Evolutionary conservation across 1,140 invertebrate genomes (phyloP), one percentile per base, ranked within the genome.

Genomic region (Holotrichia oblita): DNA sequence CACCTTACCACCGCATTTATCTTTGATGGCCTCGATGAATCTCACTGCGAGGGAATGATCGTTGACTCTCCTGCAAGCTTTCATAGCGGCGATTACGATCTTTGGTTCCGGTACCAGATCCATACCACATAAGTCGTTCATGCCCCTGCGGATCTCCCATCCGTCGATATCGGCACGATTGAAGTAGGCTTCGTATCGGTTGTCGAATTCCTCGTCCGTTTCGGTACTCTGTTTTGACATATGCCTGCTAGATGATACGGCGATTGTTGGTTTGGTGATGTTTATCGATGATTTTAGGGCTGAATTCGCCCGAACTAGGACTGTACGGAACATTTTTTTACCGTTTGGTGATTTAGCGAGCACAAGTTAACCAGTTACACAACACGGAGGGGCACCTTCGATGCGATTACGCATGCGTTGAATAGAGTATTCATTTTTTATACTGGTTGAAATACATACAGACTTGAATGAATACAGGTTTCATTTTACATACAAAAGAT

Each of bases 101-200:
- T 92, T 94, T 76, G 98, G 98, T 86, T 99, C 98, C 6, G 98
- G 98, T 55, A 99, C 93, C 81, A 97, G 89, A 90, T 99, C 98
- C 91, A 95, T 94, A 83, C 94, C 95, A 88, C 93, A 90, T 42
- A 95, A 85, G 85, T 95, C 93, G 83, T 94, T 95, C 91, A 95
- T 94, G 40, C 91, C 94, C 86, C 97, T 95, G 24, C 98, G 92
- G 80, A 98, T 91, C 89, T 99, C 97, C 98, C 98, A 99, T 55
- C 94, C 93, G 89, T 99, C 98, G 86, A 99, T 96, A 82, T 99
- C 95, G 59, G 91, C 90, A 73, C 95, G 91, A 86, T 92, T 95
- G 89, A 99, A 97, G 87, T 93, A 99, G 24, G 92, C 90, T 86
- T 94, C 93, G 87, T 95, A 98, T 85, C 95, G 84, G 34, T 80